Conservation (phyloP, 2,888 invertebrate genomes). For the Mantis religiosa region DNA sequence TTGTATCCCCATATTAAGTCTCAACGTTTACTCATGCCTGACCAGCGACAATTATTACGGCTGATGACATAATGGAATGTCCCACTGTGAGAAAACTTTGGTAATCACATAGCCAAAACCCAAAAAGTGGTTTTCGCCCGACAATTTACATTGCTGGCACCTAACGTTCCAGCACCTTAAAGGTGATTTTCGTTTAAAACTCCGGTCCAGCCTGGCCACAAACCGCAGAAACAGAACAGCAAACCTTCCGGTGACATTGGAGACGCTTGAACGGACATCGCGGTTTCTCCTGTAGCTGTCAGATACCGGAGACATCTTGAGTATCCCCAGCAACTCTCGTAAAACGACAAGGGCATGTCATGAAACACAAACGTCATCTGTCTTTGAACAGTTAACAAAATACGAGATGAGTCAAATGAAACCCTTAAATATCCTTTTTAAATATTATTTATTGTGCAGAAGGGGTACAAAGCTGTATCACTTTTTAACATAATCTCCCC, state of each 20-base stretch:
- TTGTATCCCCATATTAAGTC: no score
- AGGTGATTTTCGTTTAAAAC: not conserved
- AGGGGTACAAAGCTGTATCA: no score
- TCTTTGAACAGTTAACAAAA: no score
- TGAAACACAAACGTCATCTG: no score
- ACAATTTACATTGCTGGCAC: not conserved
- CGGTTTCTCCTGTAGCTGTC: not conserved
- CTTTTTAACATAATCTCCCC: no score
- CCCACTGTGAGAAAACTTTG: not conserved
- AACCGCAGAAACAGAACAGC: not conserved
- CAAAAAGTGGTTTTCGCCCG: not conserved
- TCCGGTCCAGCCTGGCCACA: not conserved
- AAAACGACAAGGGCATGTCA: not conserved
- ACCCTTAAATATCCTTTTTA: no score
- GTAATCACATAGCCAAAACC: not conserved
- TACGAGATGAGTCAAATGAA: no score
- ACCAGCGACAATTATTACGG: no score
- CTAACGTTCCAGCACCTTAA: not conserved
- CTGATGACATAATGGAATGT: no score
- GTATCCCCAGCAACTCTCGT: not conserved
- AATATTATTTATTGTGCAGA: no score
- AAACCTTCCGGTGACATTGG: not conserved
- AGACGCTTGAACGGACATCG: not conserved
- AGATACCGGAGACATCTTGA: no score
- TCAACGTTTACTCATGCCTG: no score